These are phyloP conservation scores for Anguilla obscura DNA, from an alignment of 2,797 vertebrate genomes.

Conservation along the genomic window DNA sequence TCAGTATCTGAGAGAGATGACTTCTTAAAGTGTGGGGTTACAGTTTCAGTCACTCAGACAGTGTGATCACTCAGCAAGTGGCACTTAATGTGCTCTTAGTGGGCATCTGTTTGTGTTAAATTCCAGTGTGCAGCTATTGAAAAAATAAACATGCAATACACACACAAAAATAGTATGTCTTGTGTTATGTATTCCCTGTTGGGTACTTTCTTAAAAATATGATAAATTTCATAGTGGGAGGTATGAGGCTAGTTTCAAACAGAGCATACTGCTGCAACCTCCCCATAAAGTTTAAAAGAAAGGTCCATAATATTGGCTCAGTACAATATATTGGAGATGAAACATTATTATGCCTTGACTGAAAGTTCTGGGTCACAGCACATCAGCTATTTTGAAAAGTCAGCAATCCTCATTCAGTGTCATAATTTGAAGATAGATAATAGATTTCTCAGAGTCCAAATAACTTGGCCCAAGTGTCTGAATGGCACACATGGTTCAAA, in stretches of 20 bases:
- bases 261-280: background rate
- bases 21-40: constrained; percentile 15
- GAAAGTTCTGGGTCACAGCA: background rate
- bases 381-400: background rate
- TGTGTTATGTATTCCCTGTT: background rate
- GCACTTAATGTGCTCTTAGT: constrained; percentile 18
- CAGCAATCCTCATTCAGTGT: background rate
- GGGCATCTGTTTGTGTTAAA: constrained; percentile 20
- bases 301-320: background rate
- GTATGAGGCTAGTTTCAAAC: background rate
- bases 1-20: constrained; percentile 19
- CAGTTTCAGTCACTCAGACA: constrained; percentile 8
- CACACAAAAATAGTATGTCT: background rate
- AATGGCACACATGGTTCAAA: background rate
- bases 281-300: background rate
- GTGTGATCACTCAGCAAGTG: constrained; percentile 24
- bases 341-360: background rate
- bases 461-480: background rate
- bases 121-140: constrained; percentile 16
- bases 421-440: background rate
- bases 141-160: background rate
- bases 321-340: background rate
- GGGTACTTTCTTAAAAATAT: background rate
- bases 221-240: background rate
- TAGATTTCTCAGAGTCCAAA: background rate